A percentile compares a stretch with the other conserved stretches of the same genome.
These are phyloP conservation scores for Festucalex cinctus DNA, from an alignment of 2,113 vertebrate species.

Conservation along the genomic window DNA sequence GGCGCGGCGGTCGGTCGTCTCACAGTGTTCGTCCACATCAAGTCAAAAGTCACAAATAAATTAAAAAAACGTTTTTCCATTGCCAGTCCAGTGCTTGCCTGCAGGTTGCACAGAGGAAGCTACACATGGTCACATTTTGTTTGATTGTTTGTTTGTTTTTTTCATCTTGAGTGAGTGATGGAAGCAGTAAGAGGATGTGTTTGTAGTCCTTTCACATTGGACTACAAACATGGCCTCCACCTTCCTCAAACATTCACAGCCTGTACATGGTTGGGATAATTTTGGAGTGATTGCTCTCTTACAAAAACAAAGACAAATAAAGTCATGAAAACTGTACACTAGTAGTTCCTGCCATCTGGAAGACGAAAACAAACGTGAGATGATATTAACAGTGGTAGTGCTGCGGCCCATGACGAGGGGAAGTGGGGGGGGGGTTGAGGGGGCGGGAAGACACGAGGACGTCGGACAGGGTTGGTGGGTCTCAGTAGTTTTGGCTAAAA, in stretches of 20 bases:
- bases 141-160: not conserved
- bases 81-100: slow-evolving; percentile 36
- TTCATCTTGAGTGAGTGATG: not conserved
- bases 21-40: slow-evolving; percentile 65
- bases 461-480: slow-evolving; percentile 12
- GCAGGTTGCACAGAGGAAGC: slow-evolving; percentile 51
- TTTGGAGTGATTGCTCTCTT: slow-evolving; percentile 22
- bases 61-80: slow-evolving; percentile 51
- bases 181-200: slow-evolving; percentile 26
- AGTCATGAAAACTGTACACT: slow-evolving; percentile 47
- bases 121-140: slow-evolving; percentile 29
- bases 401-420: slow-evolving; percentile 45
- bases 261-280: not conserved
- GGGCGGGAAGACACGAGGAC: slow-evolving; percentile 13
- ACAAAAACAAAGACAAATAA: slow-evolving; percentile 8
- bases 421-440: not conserved
- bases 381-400: slow-evolving; percentile 57
- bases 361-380: slow-evolving; percentile 34
- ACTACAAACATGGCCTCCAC: slow-evolving; percentile 27
- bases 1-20: slow-evolving; percentile 42
- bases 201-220: slow-evolving; percentile 30
- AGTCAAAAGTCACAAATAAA: slow-evolving; percentile 60
- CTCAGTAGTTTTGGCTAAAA: slow-evolving; percentile 81
- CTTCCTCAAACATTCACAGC: slow-evolving; percentile 17
- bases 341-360: slow-evolving; percentile 59